Conservation (phyloP, 2,888 invertebrate species). For the Oligia fasciuncula region DNA sequence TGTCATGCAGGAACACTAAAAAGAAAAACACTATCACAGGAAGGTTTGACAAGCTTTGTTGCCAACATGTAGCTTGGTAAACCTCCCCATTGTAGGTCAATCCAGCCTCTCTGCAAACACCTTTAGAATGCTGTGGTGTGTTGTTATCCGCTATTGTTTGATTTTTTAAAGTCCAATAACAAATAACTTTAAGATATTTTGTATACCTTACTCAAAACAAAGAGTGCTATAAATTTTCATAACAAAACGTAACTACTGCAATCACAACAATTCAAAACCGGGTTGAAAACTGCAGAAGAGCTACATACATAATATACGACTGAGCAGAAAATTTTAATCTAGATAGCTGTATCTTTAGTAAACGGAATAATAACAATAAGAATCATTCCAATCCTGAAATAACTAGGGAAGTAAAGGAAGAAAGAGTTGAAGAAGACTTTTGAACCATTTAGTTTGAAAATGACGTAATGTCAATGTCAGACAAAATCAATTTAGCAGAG, state of each 20-base stretch:
- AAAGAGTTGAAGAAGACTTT: neutral
- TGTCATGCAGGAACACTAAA: no score
- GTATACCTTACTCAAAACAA: neutral
- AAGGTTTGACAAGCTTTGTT: no score
- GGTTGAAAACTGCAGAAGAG: neutral
- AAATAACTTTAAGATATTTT: neutral
- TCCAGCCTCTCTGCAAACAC: no score
- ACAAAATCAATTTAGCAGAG: conserved; percentile 28
- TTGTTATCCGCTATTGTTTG: neutral
- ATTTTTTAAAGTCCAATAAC: neutral
- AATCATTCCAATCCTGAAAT: neutral
- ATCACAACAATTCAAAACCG: neutral
- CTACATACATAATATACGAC: neutral
- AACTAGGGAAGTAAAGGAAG: neutral
- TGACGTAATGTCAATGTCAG: conserved; percentile 8
- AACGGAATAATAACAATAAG: no score
- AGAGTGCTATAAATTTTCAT: neutral
- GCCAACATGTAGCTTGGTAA: no score
- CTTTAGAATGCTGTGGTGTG: no score
- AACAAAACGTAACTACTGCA: neutral
- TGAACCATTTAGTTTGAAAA: neutral
- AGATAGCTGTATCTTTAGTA: neutral
- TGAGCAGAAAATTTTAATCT: neutral
- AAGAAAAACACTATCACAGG: no score
- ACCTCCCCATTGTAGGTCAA: no score